A percentile compares a stretch with the other conserved stretches of the same genome.
phyloP scores from a whole-genome alignment of 2,888 invertebrate species.

The Athrips mouffetella region DNA sequence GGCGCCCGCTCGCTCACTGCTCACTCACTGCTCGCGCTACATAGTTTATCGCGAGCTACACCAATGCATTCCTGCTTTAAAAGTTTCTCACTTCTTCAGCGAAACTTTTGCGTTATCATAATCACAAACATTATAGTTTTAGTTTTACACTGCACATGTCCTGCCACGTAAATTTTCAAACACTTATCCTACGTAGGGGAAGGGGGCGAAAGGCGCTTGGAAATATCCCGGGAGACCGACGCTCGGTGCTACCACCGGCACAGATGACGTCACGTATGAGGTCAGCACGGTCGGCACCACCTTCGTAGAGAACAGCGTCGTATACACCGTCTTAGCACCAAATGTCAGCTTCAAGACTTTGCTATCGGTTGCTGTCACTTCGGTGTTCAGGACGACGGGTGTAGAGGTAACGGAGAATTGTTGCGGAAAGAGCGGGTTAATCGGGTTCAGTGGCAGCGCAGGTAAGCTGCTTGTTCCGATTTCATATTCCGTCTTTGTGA shows the following conservation, averaged over 20 bases:
- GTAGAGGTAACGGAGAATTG: conserved; percentile 88
- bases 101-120: conserved; percentile 41
- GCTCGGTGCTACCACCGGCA: conserved; percentile 82
- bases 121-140: conserved; percentile 42
- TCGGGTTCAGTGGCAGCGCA: conserved; percentile 75
- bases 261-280: conserved; percentile 88
- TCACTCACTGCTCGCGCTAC: conserved; percentile 52
- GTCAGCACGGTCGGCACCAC: conserved; percentile 90
- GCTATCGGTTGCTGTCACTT: conserved; percentile 88
- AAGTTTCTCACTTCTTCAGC: conserved; percentile 37
- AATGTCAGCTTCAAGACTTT: conserved; percentile 91
- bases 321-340: conserved; percentile 93
- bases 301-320: conserved; percentile 89
- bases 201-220: conserved; percentile 86
- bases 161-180: conserved; percentile 28
- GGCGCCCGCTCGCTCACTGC: conserved; percentile 42
- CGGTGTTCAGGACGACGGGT: conserved; percentile 87
- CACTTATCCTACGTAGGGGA: conserved; percentile 84
- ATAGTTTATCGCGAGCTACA: conserved; percentile 61
- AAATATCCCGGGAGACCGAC: conserved; percentile 87
- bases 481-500: conserved; percentile 88
- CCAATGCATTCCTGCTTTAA: conserved; percentile 50
- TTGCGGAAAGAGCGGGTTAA: conserved; percentile 78
- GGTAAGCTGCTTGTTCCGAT: conserved; percentile 85
- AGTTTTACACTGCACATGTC: conserved; percentile 29